Percentiles rank a stretch among this genome's conserved stretches.
phyloP scores from a whole-genome alignment of 2,113 vertebrate genomes.

The Plecturocebus donacophilus region DNA sequence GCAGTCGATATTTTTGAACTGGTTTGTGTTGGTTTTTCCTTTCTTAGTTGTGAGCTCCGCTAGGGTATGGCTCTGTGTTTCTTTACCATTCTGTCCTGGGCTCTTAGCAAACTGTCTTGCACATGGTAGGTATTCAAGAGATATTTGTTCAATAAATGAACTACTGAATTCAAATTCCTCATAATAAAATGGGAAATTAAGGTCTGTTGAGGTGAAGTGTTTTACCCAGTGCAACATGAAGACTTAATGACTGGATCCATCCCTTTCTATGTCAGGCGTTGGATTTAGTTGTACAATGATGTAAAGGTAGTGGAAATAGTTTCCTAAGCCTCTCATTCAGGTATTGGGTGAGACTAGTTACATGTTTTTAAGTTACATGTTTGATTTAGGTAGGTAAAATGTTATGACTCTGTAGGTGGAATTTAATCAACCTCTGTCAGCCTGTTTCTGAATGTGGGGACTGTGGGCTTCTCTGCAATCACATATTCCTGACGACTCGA shows the following conservation, averaged over 20 bases:
- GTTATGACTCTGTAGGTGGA: background rate
- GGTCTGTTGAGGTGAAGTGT: background rate
- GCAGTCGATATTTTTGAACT: background rate
- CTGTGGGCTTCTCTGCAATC: background rate
- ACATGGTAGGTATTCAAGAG: background rate
- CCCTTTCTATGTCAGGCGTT: background rate
- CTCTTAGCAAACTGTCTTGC: background rate
- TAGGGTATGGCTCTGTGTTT: background rate
- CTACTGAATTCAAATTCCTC: background rate
- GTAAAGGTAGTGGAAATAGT: background rate
- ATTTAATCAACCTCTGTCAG: background rate
- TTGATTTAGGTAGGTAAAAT: background rate
- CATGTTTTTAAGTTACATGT: background rate
- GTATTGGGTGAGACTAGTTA: background rate
- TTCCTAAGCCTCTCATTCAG: background rate
- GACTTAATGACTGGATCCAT: background rate
- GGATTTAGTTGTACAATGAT: background rate
- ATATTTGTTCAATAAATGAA: background rate
- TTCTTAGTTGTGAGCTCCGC: background rate
- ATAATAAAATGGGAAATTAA: background rate
- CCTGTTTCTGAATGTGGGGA: background rate
- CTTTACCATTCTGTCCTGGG: background rate
- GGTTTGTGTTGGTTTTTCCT: background rate
- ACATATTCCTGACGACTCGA: background rate
- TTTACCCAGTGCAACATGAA: background rate